Conservation (phyloP, 2,888 invertebrate genomes). For the Byasa hedistus region DNA sequence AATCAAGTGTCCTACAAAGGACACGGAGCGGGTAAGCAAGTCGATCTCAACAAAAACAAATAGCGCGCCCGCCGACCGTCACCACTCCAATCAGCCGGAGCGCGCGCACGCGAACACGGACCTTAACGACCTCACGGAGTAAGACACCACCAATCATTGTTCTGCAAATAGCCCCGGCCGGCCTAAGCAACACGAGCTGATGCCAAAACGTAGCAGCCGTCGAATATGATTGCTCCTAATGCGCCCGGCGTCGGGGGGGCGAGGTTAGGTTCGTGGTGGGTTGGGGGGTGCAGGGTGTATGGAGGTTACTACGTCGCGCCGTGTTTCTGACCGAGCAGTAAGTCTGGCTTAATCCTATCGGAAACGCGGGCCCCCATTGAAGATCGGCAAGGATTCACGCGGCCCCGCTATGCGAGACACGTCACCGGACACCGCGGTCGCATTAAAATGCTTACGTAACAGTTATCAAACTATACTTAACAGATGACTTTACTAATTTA, state of each 20-base stretch:
- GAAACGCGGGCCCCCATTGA: constrained; percentile 76
- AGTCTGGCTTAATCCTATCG: constrained; percentile 80
- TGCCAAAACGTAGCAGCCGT: constrained; percentile 77
- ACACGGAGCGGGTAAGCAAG: constrained; percentile 29
- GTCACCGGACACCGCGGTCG: constrained; percentile 53
- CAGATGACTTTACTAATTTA: neutral
- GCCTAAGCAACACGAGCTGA: constrained; percentile 74
- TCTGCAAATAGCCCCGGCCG: constrained; percentile 67
- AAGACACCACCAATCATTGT: constrained; percentile 76
- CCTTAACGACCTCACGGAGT: constrained; percentile 56
- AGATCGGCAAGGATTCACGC: constrained; percentile 64
- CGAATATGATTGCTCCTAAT: constrained; percentile 80
- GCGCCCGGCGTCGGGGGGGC: constrained; percentile 57
- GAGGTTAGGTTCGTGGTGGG: constrained; percentile 44
- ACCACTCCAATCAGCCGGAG: constrained; percentile 36
- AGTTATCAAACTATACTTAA: neutral
- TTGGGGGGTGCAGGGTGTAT: constrained; percentile 38
- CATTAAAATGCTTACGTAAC: neutral
- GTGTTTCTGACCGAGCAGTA: constrained; percentile 79
- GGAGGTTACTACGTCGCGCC: constrained; percentile 60
- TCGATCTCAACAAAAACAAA: constrained; percentile 33
- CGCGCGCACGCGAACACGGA: constrained; percentile 44
- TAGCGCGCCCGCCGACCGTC: constrained; percentile 31
- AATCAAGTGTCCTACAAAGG: constrained; percentile 34
- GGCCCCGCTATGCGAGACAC: constrained; percentile 50